These are phyloP conservation scores for Macrophya alboannulata DNA, from an alignment of 2,888 invertebrate genomes.

Conservation along the genomic window DNA sequence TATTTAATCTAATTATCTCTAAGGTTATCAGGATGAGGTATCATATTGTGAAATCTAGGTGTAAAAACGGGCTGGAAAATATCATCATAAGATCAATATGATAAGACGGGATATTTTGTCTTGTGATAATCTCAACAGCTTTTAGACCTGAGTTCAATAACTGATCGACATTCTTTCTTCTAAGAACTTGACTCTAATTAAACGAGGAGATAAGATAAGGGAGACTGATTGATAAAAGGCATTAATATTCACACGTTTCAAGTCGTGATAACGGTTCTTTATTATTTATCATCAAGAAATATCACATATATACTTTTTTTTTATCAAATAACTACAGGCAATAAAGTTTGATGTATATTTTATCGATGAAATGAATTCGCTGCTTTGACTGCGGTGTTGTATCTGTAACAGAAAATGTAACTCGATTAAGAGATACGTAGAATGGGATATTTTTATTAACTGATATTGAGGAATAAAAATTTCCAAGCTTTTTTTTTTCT, in stretches of 20 bases:
- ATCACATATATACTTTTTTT: background rate
- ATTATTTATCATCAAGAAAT: background rate
- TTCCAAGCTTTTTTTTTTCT: background rate
- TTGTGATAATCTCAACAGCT: too few species aligned
- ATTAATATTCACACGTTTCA: background rate
- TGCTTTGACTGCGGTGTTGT: background rate
- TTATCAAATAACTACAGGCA: background rate
- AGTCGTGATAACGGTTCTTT: background rate
- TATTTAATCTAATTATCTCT: too few species aligned
- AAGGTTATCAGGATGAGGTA: too few species aligned
- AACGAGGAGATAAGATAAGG: background rate
- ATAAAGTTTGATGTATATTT: background rate
- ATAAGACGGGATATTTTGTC: too few species aligned
- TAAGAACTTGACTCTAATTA: background rate
- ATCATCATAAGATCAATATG: too few species aligned
- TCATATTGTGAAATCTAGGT: too few species aligned
- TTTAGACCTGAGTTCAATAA: too few species aligned
- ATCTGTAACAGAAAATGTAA: constrained; percentile 18
- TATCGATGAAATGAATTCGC: background rate
- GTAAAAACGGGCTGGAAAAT: too few species aligned
- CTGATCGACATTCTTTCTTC: too few species aligned
- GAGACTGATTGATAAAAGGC: background rate
- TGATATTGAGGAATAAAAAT: background rate
- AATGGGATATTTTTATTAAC: background rate
- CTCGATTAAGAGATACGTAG: background rate